Base-by-base conservation (phyloP, 2,113 vertebrate genomes). In the Sporophila hypoxantha region DNA sequence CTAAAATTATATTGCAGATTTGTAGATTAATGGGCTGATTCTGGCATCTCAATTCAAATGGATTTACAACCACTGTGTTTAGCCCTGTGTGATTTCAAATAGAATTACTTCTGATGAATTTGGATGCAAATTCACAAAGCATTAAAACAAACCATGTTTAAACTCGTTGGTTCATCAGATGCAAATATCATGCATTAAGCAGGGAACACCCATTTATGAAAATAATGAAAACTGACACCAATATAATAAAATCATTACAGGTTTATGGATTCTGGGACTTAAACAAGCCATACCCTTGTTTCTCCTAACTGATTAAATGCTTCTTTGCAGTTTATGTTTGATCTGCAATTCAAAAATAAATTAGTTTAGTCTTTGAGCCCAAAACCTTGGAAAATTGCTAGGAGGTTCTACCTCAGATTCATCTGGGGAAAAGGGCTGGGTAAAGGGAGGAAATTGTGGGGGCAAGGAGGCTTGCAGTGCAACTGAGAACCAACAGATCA, bases 91-190 rank as follows among this genome's bases (percentile, higher is more conserved):
- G 96, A 96, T 96, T 96, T 96, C 96, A 96, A 96, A 96, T 92
- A 96, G 91, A 97, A 96, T 96, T 93, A 93, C 92, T 96, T 93
- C 90, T 96, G 94, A 94, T 95, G 96, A 92, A 95, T 97, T 88
- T 97, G 94, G 96, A 97, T 96, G 94, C 95, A 97, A 97, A 97
- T 97, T 96, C 93, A 95, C 91, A 94, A 94, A 94, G 88, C 83
- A 91, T 94, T 94, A 94, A 95, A 96, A 95, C 94, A 95, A 97
- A 94, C 94, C 87, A 39, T 77, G 83, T 94, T 94, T 88, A 96
- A 96, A 92, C 88, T 85, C 75, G 3, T 95, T 96, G 93, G 82
- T 94, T 96, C 93, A 92, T 91, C 90, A 94, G 77, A 92, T 93
- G 92, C 90, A 97, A 96, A 95, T 85, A 89, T 65, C 13, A 42